Evolutionary conservation across 2,113 vertebrate genomes (phyloP).

Genomic region (Nannospalax galili): DNA sequence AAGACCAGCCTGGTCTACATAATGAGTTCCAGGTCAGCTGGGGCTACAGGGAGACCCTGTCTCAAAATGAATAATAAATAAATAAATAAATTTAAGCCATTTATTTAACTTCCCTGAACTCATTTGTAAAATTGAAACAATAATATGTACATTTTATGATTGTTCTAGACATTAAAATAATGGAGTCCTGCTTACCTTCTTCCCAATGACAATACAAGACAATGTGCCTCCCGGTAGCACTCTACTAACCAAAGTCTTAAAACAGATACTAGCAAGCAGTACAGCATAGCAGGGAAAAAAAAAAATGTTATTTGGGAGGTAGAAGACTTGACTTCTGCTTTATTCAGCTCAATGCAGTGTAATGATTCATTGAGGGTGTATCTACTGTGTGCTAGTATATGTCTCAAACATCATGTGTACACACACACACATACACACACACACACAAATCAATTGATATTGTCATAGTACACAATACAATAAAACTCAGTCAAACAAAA

Average conservation of each 20-base stretch:
- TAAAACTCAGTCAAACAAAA: conserved; percentile 60
- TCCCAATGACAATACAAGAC: neutral
- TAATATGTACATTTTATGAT: neutral
- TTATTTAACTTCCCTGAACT: neutral
- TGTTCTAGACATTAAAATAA: neutral
- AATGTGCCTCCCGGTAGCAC: neutral
- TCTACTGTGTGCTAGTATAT: neutral
- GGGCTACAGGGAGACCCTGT: no score
- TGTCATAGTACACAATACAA: neutral
- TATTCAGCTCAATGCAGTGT: neutral
- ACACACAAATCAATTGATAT: neutral
- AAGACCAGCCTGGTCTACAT: no score
- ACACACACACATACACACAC: neutral
- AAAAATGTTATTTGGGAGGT: neutral
- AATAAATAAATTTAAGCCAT: neutral
- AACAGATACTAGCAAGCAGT: neutral
- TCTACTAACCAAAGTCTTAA: neutral
- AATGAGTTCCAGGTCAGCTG: no score
- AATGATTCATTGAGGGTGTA: neutral
- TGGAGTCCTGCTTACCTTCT: neutral
- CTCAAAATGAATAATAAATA: no score
- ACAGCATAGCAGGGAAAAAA: neutral
- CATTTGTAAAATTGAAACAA: neutral
- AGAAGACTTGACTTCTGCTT: neutral
- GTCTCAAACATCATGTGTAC: neutral